Conservation (phyloP, 2,888 invertebrate genomes). For the Schrankia costaestrigalis region DNA sequence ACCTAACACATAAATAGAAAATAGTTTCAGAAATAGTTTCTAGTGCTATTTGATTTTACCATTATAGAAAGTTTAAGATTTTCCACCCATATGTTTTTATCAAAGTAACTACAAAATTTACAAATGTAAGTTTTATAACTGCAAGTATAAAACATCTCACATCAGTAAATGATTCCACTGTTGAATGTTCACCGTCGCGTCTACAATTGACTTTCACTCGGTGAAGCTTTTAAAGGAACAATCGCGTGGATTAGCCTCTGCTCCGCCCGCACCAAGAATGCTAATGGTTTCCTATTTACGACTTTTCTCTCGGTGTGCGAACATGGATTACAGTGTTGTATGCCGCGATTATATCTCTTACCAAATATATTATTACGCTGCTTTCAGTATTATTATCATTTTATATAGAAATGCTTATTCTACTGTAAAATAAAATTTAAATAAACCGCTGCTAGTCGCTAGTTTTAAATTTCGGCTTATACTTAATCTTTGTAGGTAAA, state of each 20-base stretch:
- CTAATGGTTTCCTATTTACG: slow-evolving; percentile 46
- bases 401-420: no score
- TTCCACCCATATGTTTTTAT: no score
- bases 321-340: slow-evolving; percentile 23
- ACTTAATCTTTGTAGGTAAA: no score
- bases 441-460: no score
- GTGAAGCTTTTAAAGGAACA: slow-evolving; percentile 53
- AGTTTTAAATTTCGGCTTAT: no score
- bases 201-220: slow-evolving; percentile 45
- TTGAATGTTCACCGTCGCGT: slow-evolving; percentile 21
- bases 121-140: no score
- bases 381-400: neutral
- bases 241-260: slow-evolving; percentile 45
- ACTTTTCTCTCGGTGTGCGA: slow-evolving; percentile 24
- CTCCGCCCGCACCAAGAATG: slow-evolving; percentile 36
- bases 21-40: no score
- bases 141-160: slow-evolving; percentile 5
- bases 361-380: slow-evolving; percentile 7
- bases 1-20: no score
- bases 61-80: no score
- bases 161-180: slow-evolving; percentile 22
- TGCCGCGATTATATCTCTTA: slow-evolving; percentile 23
- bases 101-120: no score
- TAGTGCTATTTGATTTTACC: no score
- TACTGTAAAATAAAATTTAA: no score